Base-by-base conservation (phyloP, 2,888 invertebrate genomes). In the Alviniconcha strummeri region DNA sequence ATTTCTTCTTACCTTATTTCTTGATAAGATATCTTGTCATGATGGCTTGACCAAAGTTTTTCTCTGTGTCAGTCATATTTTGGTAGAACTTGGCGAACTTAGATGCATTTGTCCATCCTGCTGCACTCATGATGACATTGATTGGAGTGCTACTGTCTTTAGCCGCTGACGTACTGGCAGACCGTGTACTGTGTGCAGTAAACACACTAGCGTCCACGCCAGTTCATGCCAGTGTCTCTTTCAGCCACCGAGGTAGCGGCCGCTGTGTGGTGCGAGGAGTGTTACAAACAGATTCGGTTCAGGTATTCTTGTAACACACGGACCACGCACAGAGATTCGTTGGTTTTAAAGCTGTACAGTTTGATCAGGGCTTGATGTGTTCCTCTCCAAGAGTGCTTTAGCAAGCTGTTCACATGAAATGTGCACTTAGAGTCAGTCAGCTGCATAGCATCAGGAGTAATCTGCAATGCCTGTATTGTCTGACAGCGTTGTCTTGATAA, bases 221-320 rank as follows among this genome's bases (percentile, higher is more conserved):
- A 83, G 83, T 13, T 83, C 83, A 15, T 19, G n/a, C 15, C 80
- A 76, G 36, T 85, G 69, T 69, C n/a, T 69, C 69, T 17, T 17
- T 69, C 17, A 17, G 69, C 69, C 69, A 69, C 13, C 17, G 69
- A 69, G 69, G 69, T 69, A 6, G 17, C 6, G 15, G 69, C 4
- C 69, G 0, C 17, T 69, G 69, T 69, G 69, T 17, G 4, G 11
- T 69, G 69, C 69, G 7, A 69, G 17, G 15, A 69, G 17, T 17
- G 69, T 69, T 17, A 15, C 17, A 69, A 6, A 69, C 2, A 17
- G 15, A 69, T 69, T 17, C 15, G 2, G 69, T n/a, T n/a, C 11
- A 17, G 17, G n/a, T n/a, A n/a, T n/a, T n/a, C n/a, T n/a, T n/a
- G n/a, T n/a, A n/a, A n/a, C n/a, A n/a, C n/a, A n/a, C n/a, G n/a